Conservation (phyloP, 2,113 vertebrate genomes). For the Elanus axillaris region DNA sequence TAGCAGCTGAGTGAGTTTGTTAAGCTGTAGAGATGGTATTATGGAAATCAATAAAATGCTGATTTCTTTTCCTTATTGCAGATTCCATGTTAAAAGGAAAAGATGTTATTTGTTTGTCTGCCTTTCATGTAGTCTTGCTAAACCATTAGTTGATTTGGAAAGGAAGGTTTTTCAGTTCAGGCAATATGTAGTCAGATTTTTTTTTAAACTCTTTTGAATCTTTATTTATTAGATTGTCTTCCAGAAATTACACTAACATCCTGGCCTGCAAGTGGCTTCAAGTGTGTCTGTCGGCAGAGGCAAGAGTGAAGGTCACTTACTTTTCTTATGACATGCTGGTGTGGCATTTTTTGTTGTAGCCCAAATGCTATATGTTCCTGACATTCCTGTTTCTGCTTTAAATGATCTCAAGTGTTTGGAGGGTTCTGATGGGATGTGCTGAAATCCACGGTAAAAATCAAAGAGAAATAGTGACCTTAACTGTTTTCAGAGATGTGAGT, state of each 20-base stretch:
- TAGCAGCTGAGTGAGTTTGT: slow-evolving; percentile 41
- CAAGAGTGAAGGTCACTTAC: not conserved
- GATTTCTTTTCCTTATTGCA: slow-evolving; percentile 14
- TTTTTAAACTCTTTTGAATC: not conserved
- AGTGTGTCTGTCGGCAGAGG: not conserved
- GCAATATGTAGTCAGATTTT: not conserved
- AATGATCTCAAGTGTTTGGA: not conserved
- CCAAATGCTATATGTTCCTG: not conserved
- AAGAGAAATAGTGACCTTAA: not conserved
- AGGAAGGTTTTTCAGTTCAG: not conserved
- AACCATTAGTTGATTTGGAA: slow-evolving; percentile 29
- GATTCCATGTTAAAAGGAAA: not conserved
- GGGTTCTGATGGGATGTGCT: not conserved
- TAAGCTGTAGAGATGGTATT: slow-evolving; percentile 25
- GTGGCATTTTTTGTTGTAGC: not conserved
- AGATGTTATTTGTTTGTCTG: slow-evolving; percentile 24
- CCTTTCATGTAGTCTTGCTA: not conserved
- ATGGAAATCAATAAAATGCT: slow-evolving; percentile 56
- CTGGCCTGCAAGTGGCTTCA: not conserved
- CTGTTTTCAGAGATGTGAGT: slow-evolving; percentile 4
- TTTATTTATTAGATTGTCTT: not conserved
- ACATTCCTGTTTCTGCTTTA: not conserved
- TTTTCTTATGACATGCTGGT: not conserved
- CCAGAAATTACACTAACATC: not conserved
- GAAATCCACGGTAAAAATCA: not conserved